phyloP scores from a whole-genome alignment of 2,888 invertebrate genomes.

The Pecten maximus region DNA sequence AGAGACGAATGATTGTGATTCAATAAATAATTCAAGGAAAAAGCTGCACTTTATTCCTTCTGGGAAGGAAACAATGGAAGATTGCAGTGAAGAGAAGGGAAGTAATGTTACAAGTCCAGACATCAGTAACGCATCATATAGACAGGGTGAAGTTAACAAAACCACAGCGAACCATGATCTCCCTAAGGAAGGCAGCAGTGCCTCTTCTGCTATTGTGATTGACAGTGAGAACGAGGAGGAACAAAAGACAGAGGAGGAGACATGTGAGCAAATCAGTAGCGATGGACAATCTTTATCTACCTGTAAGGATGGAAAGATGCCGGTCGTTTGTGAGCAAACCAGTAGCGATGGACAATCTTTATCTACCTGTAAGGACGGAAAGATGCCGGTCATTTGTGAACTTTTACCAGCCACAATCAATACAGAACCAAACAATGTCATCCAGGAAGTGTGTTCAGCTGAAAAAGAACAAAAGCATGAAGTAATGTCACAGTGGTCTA shows the following conservation, averaged over 20 bases:
- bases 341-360: background rate
- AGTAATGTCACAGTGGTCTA: background rate
- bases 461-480: background rate
- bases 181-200: background rate
- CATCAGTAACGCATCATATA: background rate
- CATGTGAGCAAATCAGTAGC: background rate
- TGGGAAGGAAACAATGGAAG: background rate
- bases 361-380: background rate
- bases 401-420: background rate
- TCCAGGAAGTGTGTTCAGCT: background rate
- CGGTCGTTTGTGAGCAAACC: background rate
- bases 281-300: background rate
- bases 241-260: background rate
- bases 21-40: background rate
- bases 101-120: background rate
- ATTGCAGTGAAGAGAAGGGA: background rate
- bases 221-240: constrained; percentile 17
- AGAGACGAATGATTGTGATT: background rate
- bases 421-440: background rate
- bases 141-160: background rate
- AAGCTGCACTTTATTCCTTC: background rate
- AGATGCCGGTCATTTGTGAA: background rate
- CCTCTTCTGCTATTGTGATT: background rate
- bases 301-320: background rate
- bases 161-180: background rate